Percentiles rank a stretch among this genome's conserved stretches.
phyloP scores from a whole-genome alignment of 2,888 invertebrate genomes.

The Nomada ferruginata region DNA sequence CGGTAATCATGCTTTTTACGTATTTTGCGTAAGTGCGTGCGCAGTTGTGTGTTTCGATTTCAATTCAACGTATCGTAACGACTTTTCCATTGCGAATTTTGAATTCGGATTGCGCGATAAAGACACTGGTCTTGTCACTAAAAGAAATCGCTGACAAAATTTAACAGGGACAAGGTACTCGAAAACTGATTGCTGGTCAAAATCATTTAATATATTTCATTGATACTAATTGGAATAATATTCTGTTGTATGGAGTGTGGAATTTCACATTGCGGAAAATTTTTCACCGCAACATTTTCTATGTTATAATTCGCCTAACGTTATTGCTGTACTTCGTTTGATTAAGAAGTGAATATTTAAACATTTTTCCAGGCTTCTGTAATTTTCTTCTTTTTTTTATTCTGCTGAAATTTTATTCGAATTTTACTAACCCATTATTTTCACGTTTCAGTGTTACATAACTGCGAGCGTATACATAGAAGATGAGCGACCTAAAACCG shows the following conservation, averaged over 20 bases:
- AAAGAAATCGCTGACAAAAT: background rate
- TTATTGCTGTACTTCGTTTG: background rate
- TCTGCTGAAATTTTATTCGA: background rate
- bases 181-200: background rate
- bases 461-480: constrained; percentile 45
- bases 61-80: constrained; percentile 21
- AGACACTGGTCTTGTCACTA: no score
- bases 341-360: no score
- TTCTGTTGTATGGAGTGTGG: background rate
- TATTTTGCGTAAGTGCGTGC: constrained; percentile 12
- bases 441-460: constrained; percentile 63
- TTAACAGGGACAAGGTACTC: background rate
- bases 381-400: background rate
- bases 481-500: constrained; percentile 85
- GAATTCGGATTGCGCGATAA: background rate
- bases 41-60: constrained; percentile 27
- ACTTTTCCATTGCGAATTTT: constrained; percentile 25
- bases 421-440: constrained; percentile 27
- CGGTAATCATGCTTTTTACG: constrained; percentile 7
- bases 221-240: background rate
- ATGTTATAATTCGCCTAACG: background rate
- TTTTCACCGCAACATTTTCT: background rate
- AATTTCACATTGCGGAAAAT: background rate
- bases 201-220: background rate
- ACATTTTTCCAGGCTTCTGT: background rate